phyloP scores from a whole-genome alignment of 1,140 invertebrate genomes.

The Sinonovacula constricta region DNA sequence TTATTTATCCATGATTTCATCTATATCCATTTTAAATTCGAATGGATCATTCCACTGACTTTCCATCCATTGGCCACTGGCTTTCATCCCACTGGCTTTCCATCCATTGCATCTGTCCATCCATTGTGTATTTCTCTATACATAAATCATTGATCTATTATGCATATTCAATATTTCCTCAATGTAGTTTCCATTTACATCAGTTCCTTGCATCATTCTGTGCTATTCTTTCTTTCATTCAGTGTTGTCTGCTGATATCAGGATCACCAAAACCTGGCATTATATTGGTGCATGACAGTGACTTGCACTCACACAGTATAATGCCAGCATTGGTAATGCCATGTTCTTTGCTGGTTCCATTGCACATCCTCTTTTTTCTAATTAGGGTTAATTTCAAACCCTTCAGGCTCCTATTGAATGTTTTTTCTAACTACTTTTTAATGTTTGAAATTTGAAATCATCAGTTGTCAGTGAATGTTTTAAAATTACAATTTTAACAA shows the following conservation, averaged over 20 bases:
- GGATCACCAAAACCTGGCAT: constrained; percentile 50
- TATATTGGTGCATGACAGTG: constrained; percentile 53
- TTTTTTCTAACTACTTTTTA: not conserved
- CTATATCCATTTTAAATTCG: no score
- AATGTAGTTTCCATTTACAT: not conserved
- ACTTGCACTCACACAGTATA: constrained; percentile 34
- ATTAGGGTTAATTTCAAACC: not conserved
- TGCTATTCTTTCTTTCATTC: not conserved
- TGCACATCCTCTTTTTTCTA: not conserved
- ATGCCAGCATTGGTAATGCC: constrained; percentile 27
- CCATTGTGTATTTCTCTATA: no score
- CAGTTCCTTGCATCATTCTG: not conserved
- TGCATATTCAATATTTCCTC: constrained; percentile 12
- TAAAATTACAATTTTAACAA: constrained; percentile 1
- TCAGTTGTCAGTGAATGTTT: not conserved
- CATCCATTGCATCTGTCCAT: no score
- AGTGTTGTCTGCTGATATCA: not conserved
- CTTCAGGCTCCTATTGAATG: not conserved
- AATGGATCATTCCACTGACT: no score
- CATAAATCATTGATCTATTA: no score
- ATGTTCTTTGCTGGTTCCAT: not conserved
- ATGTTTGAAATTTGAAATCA: not conserved
- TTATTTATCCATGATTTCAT: no score
- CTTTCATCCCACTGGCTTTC: no score
- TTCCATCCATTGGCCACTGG: no score